Evolutionary conservation across 2,113 vertebrate genomes (phyloP).

Genomic region (Ammodytes marinus): DNA sequence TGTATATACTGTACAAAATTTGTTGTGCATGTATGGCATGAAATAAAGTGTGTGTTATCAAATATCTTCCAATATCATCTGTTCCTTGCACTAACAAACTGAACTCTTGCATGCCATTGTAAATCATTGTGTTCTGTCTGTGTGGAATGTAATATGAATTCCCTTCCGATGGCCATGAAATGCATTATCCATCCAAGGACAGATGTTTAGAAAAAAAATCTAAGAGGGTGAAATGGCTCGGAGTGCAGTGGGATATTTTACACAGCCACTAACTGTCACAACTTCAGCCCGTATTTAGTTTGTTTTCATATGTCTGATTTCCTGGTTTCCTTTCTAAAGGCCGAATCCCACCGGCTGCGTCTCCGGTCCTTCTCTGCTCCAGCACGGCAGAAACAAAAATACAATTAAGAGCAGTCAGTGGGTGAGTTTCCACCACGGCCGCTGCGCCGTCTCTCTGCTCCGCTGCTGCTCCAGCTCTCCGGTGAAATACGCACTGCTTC

Average conservation of each 20-base stretch:
- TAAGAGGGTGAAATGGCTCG: slow-evolving; percentile 48
- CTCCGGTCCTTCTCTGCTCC: too few relatives aligned
- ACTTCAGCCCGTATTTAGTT: too few relatives aligned
- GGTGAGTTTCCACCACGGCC: too few relatives aligned
- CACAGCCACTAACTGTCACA: slow-evolving; percentile 19
- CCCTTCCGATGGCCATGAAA: slow-evolving; percentile 39
- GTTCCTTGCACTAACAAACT: not conserved
- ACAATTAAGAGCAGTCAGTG: too few relatives aligned
- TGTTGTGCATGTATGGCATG: not conserved
- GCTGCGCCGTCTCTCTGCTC: too few relatives aligned
- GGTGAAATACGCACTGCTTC: too few relatives aligned
- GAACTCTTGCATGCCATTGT: slow-evolving; percentile 24
- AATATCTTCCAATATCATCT: slow-evolving; percentile 17
- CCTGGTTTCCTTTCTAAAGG: too few relatives aligned
- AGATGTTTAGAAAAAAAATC: slow-evolving; percentile 45
- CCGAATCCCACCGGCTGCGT: too few relatives aligned
- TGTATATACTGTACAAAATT: not conserved
- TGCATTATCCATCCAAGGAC: slow-evolving; percentile 69
- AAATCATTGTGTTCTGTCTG: slow-evolving; percentile 36
- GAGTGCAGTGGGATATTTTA: slow-evolving; percentile 57
- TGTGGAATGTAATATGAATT: slow-evolving; percentile 49
- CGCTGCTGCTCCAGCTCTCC: too few relatives aligned
- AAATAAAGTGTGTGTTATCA: not conserved
- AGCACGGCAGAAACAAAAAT: too few relatives aligned
- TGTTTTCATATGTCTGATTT: too few relatives aligned